Conservation (phyloP, 2,797 vertebrate genomes). For the Lacerta agilis region DNA sequence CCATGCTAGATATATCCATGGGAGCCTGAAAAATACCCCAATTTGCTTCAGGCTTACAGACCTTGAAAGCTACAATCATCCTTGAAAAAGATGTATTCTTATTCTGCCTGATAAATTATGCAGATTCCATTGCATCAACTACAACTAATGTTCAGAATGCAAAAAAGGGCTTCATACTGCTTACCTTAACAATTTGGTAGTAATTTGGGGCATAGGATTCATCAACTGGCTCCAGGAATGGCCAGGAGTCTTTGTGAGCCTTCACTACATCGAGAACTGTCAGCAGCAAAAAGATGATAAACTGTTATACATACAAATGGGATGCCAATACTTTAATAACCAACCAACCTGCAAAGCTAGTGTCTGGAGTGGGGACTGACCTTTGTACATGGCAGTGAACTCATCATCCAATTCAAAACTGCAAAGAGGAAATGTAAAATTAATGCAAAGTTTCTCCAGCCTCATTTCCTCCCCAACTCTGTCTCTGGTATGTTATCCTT, state of each 20-base stretch:
- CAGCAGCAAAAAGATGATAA: conserved; percentile 36
- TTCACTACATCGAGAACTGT: conserved; percentile 94
- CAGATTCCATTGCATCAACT: neutral
- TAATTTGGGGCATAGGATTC: conserved; percentile 98
- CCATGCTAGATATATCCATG: conserved; percentile 99
- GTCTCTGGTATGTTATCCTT: neutral
- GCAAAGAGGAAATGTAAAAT: conserved; percentile 66
- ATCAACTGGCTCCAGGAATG: conserved; percentile 97
- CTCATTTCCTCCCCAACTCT: conserved; percentile 7
- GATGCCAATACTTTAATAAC: neutral
- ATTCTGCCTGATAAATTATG: neutral
- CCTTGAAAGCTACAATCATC: neutral
- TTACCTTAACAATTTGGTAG: conserved; percentile 95
- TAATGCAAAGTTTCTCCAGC: conserved; percentile 5
- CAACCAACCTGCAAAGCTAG: neutral
- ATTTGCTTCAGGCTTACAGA: conserved; percentile 17
- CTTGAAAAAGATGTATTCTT: neutral
- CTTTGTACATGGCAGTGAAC: conserved; percentile 97
- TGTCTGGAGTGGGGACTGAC: conserved; percentile 72
- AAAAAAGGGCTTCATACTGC: conserved; percentile 5
- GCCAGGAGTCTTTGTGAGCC: conserved; percentile 97
- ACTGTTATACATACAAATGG: conserved; percentile 10
- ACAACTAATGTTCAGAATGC: neutral
- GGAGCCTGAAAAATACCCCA: conserved; percentile 82
- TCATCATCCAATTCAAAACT: conserved; percentile 97